Evolutionary conservation across 2,113 vertebrate species (phyloP), one percentile per base, ranked within the genome.

Genomic region (Leptobrachium leishanense): DNA sequence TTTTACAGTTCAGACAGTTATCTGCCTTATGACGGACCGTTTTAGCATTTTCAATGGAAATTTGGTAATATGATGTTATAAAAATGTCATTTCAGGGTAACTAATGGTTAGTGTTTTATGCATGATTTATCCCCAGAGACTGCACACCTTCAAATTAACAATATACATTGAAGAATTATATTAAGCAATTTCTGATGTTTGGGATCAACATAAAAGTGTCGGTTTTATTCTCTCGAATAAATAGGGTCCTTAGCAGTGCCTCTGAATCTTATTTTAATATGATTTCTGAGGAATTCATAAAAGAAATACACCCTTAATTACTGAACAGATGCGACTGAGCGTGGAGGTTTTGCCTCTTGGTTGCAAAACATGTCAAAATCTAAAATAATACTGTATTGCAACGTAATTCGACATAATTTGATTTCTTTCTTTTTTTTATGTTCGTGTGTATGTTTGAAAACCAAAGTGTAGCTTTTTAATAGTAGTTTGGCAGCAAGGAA

Each of bases 21-120:
- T 90, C 88, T 89, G 88, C 90, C 89, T 91, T 90, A 93, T 90
- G 92, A 96, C 92, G 92, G 94, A 95, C 93, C 92, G 87, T 92
- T 91, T 94, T 91, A 91, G 91, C 90, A 90, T 91, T 90, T 89
- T 90, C 90, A 87, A 90, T 91, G 89, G 85, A 88, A 92, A 91
- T 89, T 90, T 90, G 87, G 88, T 88, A 92, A 95, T 92, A 93
- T 92, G 88, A 93, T 86, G 89, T 92, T 90, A 92, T 94, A 92
- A 93, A 94, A 93, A 90, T 76, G 90, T 93, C 92, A 93, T 72
- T 88, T 2, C 84, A 87, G 83, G 87, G 90, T 93, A 92, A 92
- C 92, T 94, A 94, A 93, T 92, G 91, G 90, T 91, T 91, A 92
- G 92, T 90, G 89, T 90, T 88, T 91, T 90, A 89, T 89, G 87